These are phyloP conservation scores for Chaetops frenatus DNA, from an alignment of 2,113 vertebrate species.

Conservation along the genomic window DNA sequence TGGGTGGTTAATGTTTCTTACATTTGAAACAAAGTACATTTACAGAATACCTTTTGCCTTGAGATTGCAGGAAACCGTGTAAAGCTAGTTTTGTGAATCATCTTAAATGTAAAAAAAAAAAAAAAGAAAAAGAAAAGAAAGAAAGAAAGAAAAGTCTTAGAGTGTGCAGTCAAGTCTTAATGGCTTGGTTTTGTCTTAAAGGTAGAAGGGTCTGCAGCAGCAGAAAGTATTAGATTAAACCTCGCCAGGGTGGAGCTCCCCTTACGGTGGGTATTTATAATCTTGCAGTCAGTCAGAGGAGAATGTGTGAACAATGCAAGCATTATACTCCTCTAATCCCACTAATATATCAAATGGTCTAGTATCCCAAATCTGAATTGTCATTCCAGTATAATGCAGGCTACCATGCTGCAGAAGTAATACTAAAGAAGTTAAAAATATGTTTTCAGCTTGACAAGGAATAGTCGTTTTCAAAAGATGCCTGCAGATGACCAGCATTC, in stretches of 20 bases:
- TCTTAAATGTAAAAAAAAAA: not conserved
- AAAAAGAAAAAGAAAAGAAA: no score
- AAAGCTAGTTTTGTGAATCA: not conserved
- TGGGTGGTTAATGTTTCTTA: constrained; percentile 53
- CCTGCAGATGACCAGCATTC: not conserved
- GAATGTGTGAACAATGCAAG: not conserved
- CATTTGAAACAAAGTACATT: constrained; percentile 37
- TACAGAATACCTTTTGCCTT: constrained; percentile 13
- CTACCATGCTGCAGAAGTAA: not conserved
- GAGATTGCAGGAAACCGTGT: not conserved
- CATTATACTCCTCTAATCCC: not conserved
- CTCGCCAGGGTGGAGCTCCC: not conserved
- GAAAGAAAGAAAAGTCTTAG: no score
- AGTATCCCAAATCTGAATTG: not conserved
- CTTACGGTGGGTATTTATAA: not conserved
- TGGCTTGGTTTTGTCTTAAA: not conserved
- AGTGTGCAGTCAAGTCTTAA: not conserved
- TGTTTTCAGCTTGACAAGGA: not conserved
- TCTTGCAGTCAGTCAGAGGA: not conserved
- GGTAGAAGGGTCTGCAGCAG: not conserved
- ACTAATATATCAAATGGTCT: not conserved
- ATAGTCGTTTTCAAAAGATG: not conserved
- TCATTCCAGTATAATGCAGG: not conserved
- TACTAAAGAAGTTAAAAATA: not conserved
- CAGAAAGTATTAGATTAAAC: not conserved